Base-by-base conservation (phyloP, 2,113 vertebrate genomes). In the Cyanoramphus novaezelandiae region DNA sequence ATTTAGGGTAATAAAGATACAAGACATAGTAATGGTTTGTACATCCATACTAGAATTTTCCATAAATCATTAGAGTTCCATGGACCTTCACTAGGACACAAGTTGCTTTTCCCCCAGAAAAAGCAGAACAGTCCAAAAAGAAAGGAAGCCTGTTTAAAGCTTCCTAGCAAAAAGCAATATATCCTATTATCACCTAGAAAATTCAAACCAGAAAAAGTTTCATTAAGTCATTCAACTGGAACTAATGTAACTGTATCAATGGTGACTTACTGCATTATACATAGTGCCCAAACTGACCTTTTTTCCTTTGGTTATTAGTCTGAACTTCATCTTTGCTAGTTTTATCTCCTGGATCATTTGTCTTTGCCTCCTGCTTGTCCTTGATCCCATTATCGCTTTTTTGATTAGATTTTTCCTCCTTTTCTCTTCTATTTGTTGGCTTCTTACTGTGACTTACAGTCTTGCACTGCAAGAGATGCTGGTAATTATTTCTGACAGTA, bases 321-420 rank as follows among this genome's bases (percentile, higher is more conserved):
- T 98, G 99, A 68, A 96, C 69, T 55, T 99, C 98, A 68, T 98
- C 98, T 44, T 98, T 98, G 4, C 91, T 96, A 53, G 98, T 97
- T 17, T 95, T 97, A 90, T 98, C 98, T 67, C 96, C 95, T 11
- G 92, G 95, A 49, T 97, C 94, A 97, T 98, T 91, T 62, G 95
- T 67, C 90, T 98, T 98, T 53, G 98, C 95, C 95, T 99, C 98
- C 2, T 86, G 97, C 97, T 98, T 99, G 96, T 99, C 99, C 95
- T 99, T 99, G 97, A 98, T 99, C 92, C 99, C 99, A 33, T 97
- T 98, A 72, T 97, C 97, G 59, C 97, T 98, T 97, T 96, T 98
- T 96, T 97, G 98, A 97, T 99, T 99, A 39, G 97, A 94, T 95
- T 98, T 96, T 75, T 97, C 98, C 82, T 98, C 98, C 96, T 98